Evolutionary conservation across 2,888 invertebrate genomes (phyloP).

Genomic region (Hirtodrosophila cameraria): DNA sequence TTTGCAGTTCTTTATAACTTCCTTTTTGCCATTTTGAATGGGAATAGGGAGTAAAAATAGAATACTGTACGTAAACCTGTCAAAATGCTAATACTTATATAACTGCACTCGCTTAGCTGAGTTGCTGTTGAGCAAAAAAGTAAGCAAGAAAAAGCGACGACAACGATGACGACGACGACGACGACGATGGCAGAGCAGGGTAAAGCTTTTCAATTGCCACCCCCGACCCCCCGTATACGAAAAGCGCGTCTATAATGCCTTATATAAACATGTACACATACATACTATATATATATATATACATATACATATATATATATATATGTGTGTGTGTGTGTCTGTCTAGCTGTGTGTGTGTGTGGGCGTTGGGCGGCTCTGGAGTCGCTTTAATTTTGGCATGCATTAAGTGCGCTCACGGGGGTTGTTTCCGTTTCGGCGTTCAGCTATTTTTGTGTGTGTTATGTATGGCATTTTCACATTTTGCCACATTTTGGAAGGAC

Average conservation of each 20-base stretch:
- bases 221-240: constrained; percentile 46
- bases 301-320: constrained; percentile 22
- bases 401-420: constrained; percentile 80
- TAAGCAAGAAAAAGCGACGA: constrained; percentile 66
- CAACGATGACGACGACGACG: constrained; percentile 25
- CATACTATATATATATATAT: constrained; percentile 17
- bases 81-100: constrained; percentile 1
- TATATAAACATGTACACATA: constrained; percentile 65
- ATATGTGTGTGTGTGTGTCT: constrained; percentile 36
- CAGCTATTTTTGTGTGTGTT: constrained; percentile 50
- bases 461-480: constrained; percentile 14
- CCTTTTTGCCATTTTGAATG: too few species aligned
- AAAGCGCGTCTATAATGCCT: constrained; percentile 78
- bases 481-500: constrained; percentile 10
- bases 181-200: constrained; percentile 58
- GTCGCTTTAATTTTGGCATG: constrained; percentile 81
- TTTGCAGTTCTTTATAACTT: too few species aligned
- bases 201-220: constrained; percentile 80
- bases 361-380: constrained; percentile 45
- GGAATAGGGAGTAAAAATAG: too few species aligned
- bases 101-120: constrained; percentile 29
- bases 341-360: constrained; percentile 25
- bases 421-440: constrained; percentile 74
- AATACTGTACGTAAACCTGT: too few species aligned
- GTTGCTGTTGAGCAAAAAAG: constrained; percentile 58